Evolutionary conservation across 1,140 invertebrate species (phyloP), one percentile per base, ranked within the genome.

Genomic region (Octopus bimaculoides): DNA sequence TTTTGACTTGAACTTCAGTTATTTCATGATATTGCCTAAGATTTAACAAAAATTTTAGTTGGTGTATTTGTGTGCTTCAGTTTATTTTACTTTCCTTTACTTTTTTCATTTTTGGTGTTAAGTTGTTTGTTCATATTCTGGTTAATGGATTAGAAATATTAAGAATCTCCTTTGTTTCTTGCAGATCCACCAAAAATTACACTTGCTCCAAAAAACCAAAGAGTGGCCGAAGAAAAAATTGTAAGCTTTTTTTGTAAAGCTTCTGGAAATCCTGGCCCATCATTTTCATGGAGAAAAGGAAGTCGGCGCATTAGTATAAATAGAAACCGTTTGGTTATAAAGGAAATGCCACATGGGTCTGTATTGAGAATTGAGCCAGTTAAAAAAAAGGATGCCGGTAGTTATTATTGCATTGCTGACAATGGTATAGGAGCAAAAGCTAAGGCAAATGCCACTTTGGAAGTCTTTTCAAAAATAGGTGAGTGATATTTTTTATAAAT

Each of bases 171-270:
- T 85, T 77, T 83, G 77, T 66, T 80, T 78, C 55, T 86, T 87
- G 73, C 86, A 89, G 88, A 85, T 83, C 80, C 85, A 52, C 88
- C 88, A 12, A 84, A 82, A 81, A 88, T 89, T 71, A 87, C 86
- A 6, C 77, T 81, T 73, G 84, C 85, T n/a, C 88, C 88, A 76
- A 85, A 82, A 74, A 84, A 84, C 78, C 83, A 85, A 78, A 87
- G 85, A 78, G 97, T 98, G 54, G 93, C 94, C 80, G 95, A 94
- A 77, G 96, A 95, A 79, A 94, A 95, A n/a, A 95, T 96, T 78
- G 97, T 97, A 2, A 95, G 95, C 69, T 98, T 99, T 92, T 97
- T 96, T 91, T 99, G 97, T 92, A 94, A 94, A 75, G 97, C 97
- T 20, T 92, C 94, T 75, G 97, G 97, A 20, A 94, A 96, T 91